Percentiles rank a stretch among this genome's conserved stretches.
Conservation (phyloP, 2,797 vertebrate genomes). For the Alauda arvensis region DNA sequence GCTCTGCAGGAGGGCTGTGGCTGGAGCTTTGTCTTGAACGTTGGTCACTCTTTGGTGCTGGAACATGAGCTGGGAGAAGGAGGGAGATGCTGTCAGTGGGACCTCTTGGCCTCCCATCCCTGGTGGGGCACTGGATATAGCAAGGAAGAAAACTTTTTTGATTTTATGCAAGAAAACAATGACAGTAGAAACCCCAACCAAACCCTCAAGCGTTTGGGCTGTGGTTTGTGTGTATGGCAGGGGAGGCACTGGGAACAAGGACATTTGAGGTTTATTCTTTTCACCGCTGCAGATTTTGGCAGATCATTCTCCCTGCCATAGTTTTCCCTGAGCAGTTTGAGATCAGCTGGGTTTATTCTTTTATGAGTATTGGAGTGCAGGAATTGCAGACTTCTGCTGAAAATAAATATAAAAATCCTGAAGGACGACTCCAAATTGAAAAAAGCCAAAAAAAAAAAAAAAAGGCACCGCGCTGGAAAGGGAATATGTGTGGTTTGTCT, state of each 20-base stretch:
- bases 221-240: neutral
- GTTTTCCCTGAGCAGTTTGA: constrained; percentile 21
- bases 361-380: neutral
- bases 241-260: neutral
- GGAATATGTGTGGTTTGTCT: neutral
- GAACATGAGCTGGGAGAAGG: neutral
- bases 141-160: neutral
- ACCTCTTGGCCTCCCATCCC: neutral
- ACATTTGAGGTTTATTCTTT: constrained; percentile 7
- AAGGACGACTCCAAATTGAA: neutral
- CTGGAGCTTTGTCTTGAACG: neutral
- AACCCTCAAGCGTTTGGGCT: neutral
- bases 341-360: constrained; percentile 51
- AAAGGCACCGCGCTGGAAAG: neutral
- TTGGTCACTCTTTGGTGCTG: neutral
- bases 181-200: neutral
- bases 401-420: constrained; percentile 37
- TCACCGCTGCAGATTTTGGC: constrained; percentile 10
- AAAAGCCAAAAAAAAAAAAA: neutral
- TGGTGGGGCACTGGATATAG: neutral
- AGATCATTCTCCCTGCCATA: neutral
- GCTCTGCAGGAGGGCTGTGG: neutral
- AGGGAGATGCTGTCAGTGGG: neutral
- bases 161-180: neutral
- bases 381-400: constrained; percentile 25